Evolutionary conservation across 2,797 vertebrate genomes (phyloP), one percentile per base, ranked within the genome.

Genomic region (Martes flavigula): DNA sequence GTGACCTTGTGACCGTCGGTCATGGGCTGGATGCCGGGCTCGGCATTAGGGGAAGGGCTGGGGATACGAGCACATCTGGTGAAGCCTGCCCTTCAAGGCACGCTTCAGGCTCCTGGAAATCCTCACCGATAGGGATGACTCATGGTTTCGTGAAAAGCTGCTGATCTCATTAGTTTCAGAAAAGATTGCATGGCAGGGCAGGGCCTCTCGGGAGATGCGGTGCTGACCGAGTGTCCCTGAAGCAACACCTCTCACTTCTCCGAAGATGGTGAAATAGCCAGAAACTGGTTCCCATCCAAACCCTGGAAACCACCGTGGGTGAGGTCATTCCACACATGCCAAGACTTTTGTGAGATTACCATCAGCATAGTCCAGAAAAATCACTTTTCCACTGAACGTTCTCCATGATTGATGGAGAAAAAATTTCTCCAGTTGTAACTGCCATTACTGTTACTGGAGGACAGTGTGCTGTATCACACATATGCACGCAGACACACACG

Each of bases 111-210:
- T 94, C 96, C 88, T 97, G 96, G 94, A 97, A 98, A 94, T 91
- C 95, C 62, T 90, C 48, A 23, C 96, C 5, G 10, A 54, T 46
- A 38, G 43, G 38, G 64, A 83, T 98, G 97, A 98, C 96, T 98
- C 98, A 98, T 62, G 97, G 97, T 98, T 98, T 98, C 85, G 14
- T 79, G 83, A 97, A 96, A 96, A 97, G 91, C 73, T 97, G 97
- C 97, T 98, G 97, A 97, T 66, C 87, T 97, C 91, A 86, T 81
- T 96, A 90, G 97, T 97, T 98, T 98, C 96, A 95, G 96, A 97
- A 91, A 86, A 15, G 46, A 97, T 94, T 86, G 93, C 88, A 83
- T 60, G 84, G 66, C 81, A 96, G 81, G 97, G 97, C 92, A 96
- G 95, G 94, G 79, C 96, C 64, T 95, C n/a, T 87, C 5, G 10